Conservation (phyloP, 1,140 invertebrate species). For the Scaptomyza graminum region DNA sequence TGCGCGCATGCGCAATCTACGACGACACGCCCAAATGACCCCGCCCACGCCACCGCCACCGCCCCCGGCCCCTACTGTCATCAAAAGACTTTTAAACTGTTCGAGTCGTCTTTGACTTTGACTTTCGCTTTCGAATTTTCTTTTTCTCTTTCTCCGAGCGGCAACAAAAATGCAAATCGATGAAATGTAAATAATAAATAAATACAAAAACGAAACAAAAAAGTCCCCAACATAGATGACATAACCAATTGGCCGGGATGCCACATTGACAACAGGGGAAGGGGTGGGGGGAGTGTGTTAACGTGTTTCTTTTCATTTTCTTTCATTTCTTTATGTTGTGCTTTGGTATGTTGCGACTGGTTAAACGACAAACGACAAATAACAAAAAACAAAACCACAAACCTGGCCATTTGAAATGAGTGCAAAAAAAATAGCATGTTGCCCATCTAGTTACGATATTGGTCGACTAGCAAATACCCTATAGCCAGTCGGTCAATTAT, state of each 20-base stretch:
- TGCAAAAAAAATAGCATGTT: slow-evolving; percentile 56
- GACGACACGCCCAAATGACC: slow-evolving; percentile 10
- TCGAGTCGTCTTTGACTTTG: slow-evolving; percentile 71
- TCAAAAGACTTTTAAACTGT: neutral
- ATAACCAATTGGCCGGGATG: slow-evolving; percentile 78
- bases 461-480: neutral
- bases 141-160: slow-evolving; percentile 52
- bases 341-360: slow-evolving; percentile 17
- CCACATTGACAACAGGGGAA: neutral
- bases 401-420: slow-evolving; percentile 68
- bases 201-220: slow-evolving; percentile 34
- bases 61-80: too few species aligned
- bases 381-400: neutral
- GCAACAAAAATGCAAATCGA: slow-evolving; percentile 21
- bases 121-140: slow-evolving; percentile 82
- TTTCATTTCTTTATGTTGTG: slow-evolving; percentile 13
- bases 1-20: slow-evolving; percentile 48
- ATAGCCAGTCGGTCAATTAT: too few species aligned
- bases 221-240: slow-evolving; percentile 55
- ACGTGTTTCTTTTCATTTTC: slow-evolving; percentile 40
- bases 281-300: slow-evolving; percentile 7
- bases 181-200: slow-evolving; percentile 29
- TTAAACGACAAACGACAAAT: neutral
- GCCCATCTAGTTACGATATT: neutral
- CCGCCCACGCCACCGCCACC: neutral